Conservation (phyloP, 2,797 vertebrate species). For the Heteromormyrus szaboi region DNA sequence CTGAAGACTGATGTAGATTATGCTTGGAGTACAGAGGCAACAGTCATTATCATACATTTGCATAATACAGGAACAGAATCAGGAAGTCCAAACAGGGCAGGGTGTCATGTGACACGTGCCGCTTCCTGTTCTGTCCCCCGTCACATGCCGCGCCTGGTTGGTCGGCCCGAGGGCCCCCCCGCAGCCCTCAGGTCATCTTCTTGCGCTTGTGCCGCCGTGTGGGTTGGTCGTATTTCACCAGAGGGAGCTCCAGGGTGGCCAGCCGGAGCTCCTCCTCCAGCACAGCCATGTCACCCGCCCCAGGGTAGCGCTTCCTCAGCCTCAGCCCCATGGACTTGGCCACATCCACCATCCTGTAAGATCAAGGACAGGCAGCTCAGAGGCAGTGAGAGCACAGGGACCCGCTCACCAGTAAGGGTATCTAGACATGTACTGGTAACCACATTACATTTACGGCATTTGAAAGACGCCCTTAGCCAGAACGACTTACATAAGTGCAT, state of each 20-base stretch:
- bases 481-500: not conserved
- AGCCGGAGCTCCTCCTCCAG: constrained; percentile 58
- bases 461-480: not conserved
- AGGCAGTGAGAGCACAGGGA: not conserved
- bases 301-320: constrained; percentile 53
- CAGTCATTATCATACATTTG: not conserved
- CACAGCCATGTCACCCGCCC: constrained; percentile 6
- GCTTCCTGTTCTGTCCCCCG: not conserved
- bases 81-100: not conserved
- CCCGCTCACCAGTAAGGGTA: not conserved
- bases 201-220: constrained; percentile 60
- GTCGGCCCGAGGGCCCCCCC: not conserved
- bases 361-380: not conserved
- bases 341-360: constrained; percentile 75
- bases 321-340: constrained; percentile 83
- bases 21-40: not conserved
- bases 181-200: constrained; percentile 56
- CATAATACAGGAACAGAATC: not conserved
- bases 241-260: constrained; percentile 70
- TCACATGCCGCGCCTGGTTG: not conserved
- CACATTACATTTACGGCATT: not conserved
- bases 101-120: not conserved
- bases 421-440: not conserved
- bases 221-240: constrained; percentile 59
- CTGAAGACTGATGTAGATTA: not conserved